phyloP scores from a whole-genome alignment of 2,797 vertebrate species.

The Anniella stebbinsi region DNA sequence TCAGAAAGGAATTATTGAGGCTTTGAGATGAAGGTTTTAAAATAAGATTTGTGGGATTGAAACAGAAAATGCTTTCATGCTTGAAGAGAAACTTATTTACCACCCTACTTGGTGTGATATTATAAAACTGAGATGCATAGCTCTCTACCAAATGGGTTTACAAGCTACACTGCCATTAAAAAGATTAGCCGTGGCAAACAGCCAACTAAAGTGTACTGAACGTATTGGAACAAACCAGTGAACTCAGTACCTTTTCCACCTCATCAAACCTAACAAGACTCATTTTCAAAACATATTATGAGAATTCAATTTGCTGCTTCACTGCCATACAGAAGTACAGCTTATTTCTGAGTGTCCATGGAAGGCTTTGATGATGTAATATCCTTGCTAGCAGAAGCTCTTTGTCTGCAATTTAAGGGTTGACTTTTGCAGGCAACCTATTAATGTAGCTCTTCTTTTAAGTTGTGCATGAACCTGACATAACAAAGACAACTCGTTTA shows the following conservation, averaged over 20 bases:
- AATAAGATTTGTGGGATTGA: conserved; percentile 58
- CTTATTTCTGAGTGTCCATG: conserved; percentile 70
- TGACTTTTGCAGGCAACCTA: conserved; percentile 60
- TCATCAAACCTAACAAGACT: conserved; percentile 88
- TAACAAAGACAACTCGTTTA: conserved; percentile 48
- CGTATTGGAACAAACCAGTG: conserved; percentile 83
- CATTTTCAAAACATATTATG: conserved; percentile 83
- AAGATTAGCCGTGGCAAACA: conserved; percentile 87
- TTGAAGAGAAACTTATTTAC: conserved; percentile 77
- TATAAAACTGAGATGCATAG: conserved; percentile 62
- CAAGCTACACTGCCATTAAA: conserved; percentile 84
- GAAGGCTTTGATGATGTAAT: conserved; percentile 61
- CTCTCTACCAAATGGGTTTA: conserved; percentile 78
- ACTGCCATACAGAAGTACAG: conserved; percentile 77
- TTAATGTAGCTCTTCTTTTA: conserved; percentile 45
- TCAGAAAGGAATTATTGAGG: conserved; percentile 45
- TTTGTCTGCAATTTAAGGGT: conserved; percentile 68
- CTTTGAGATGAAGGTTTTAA: conserved; percentile 43
- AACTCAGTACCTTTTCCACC: conserved; percentile 84
- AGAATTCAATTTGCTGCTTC: conserved; percentile 91
- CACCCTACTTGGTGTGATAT: conserved; percentile 65
- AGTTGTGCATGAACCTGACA: conserved; percentile 44
- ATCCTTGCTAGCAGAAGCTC: conserved; percentile 55
- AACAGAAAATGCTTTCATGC: conserved; percentile 66
- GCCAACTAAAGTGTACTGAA: conserved; percentile 82